Evolutionary conservation across 2,113 vertebrate genomes (phyloP), one percentile per base, ranked within the genome.

Genomic region (Cygnus atratus): DNA sequence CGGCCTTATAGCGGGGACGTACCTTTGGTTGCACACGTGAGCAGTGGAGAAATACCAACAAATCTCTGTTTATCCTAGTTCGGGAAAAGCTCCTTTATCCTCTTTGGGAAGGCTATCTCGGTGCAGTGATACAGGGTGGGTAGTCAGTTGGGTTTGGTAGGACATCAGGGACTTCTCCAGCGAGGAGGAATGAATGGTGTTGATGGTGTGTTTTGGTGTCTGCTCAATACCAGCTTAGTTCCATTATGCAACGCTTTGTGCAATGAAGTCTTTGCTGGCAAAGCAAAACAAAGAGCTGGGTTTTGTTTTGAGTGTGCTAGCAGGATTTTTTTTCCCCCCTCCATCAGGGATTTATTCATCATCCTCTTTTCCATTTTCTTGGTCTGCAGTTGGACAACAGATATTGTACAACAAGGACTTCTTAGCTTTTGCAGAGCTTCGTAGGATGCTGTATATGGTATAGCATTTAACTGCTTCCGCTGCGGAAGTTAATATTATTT

Each of bases 1-100:
- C 17, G 3, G 3, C 28, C 62, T 2, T 1, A 9, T 11, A 28
- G 57, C 0, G 1, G 4, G 8, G 26, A 4, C 22, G 2, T 20
- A 7, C 39, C 62, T 50, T 4, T 20, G n/a, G 9, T 4, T 48
- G 83, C 43, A 16, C 55, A 12, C 3, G 6, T 57, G 46, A 2
- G 2, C 4, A 3, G 50, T 37, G 73, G n/a, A 72, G 82, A 83
- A 59, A 21, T 63, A 22, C 7, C 46, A 35, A 19, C 18, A 35
- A 68, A 73, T 43, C 41, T 63, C 67, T 28, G 17, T 44, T 66
- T 9, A 59, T 68, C 31, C 77, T 26, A 29, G 21, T 63, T 61
- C 8, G 46, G 57, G 58, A 54, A 58, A 67, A 84, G 22, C 46
- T 80, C 46, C 67, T 79, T 92, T 86, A 31, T 33, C 28, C 6